phyloP scores from a whole-genome alignment of 2,888 invertebrate species.

The Drosophila affinis region DNA sequence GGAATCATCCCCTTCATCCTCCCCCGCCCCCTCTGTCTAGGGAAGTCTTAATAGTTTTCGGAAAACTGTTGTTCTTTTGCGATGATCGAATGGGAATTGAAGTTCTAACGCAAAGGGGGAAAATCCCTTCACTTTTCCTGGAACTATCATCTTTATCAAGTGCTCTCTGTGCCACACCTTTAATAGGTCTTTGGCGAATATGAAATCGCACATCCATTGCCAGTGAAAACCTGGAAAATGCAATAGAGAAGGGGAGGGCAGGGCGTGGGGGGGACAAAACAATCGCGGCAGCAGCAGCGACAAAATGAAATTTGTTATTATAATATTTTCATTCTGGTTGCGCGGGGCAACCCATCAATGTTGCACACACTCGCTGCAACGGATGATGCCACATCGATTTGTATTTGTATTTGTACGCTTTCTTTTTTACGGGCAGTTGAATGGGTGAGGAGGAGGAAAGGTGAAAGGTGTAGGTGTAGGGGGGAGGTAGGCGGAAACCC shows the following conservation, averaged over 20 bases:
- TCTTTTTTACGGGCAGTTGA: not conserved
- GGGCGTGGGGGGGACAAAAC: not conserved
- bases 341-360: slow-evolving; percentile 1
- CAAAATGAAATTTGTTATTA: slow-evolving; percentile 17
- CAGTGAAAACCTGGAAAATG: not conserved
- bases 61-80: not conserved
- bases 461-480: too few species aligned
- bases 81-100: not conserved
- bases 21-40: too few species aligned
- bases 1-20: too few species aligned
- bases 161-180: not conserved
- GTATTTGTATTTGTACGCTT: slow-evolving; percentile 1
- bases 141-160: not conserved
- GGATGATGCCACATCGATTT: not conserved
- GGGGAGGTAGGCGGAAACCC: not conserved
- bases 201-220: not conserved
- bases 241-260: too few species aligned
- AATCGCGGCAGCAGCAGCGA: slow-evolving; percentile 10
- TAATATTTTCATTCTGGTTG: slow-evolving; percentile 16
- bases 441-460: too few species aligned
- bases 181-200: not conserved
- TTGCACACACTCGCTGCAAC: not conserved
- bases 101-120: too few species aligned
- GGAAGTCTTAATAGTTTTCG: not conserved
- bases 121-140: too few species aligned